A percentile compares a stretch with the other conserved stretches of the same genome.
These are phyloP conservation scores for Cyprinodon tularosa DNA, from an alignment of 2,113 vertebrate species.

Conservation along the genomic window DNA sequence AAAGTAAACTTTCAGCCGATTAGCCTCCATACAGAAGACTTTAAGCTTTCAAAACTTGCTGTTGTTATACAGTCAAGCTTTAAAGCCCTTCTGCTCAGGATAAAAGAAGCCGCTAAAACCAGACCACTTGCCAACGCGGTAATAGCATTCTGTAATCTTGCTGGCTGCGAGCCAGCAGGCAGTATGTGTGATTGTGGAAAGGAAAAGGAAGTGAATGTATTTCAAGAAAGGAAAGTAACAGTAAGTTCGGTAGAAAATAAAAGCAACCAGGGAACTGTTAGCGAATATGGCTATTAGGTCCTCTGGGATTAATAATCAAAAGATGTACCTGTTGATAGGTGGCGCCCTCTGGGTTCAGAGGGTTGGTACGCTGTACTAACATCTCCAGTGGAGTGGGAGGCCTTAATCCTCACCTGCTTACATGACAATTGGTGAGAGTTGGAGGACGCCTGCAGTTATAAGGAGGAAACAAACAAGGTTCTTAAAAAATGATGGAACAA, in stretches of 20 bases:
- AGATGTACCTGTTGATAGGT: constrained; percentile 85
- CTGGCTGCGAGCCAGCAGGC: constrained; percentile 84
- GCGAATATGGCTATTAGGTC: no score
- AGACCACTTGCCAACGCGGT: constrained; percentile 62
- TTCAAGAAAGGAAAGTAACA: constrained; percentile 87
- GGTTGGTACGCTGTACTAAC: constrained; percentile 87
- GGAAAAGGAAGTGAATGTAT: constrained; percentile 92
- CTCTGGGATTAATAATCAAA: background rate
- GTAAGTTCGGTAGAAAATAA: background rate
- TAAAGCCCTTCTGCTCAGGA: constrained; percentile 18
- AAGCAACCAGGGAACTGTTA: background rate
- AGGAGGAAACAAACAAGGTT: background rate
- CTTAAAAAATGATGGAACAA: background rate
- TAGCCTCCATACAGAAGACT: background rate
- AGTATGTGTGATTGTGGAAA: constrained; percentile 84
- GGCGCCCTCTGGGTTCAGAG: constrained; percentile 89
- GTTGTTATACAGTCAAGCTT: constrained; percentile 10
- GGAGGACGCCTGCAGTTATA: constrained; percentile 71
- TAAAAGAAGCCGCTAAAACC: constrained; percentile 37
- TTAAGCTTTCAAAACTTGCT: constrained; percentile 29
- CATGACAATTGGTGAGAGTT: constrained; percentile 84
- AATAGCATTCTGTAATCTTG: constrained; percentile 76
- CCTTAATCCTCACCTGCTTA: constrained; percentile 95
- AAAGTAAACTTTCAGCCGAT: background rate
- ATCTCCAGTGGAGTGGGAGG: constrained; percentile 93